Base-by-base conservation (phyloP, 1,140 invertebrate species). In the Limonius californicus region DNA sequence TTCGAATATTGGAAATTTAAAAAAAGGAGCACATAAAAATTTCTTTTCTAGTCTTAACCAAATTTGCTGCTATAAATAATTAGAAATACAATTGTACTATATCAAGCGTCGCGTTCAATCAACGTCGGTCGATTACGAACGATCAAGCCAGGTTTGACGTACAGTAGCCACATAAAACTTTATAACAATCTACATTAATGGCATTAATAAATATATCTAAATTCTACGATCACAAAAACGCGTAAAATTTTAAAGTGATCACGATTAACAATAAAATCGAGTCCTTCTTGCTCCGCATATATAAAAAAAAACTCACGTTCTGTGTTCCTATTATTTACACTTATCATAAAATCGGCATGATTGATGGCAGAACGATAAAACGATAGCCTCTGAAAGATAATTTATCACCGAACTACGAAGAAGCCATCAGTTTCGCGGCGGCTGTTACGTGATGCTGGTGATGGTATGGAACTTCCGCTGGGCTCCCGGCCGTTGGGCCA, bases 361-460 rank as follows among this genome's bases (percentile, higher is more conserved):
- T 2, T 45, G 9, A 27, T 27, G 23, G 23, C 23, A 27, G 9
- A 27, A 27, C 23, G 9, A 27, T 4, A 27, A 3, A 27, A 27
- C 3, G 9, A 27, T 27, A 27, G 23, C 23, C 23, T 27, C 23
- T 27, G 9, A 27, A 39, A 39, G n/a, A 39, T 39, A 39, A 12
- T 18, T 18, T 14, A 45, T 7, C 14, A 54, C 14, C 3, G 2
- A 8, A 61, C 59, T 86, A 90, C 68, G 88, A 89, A n/a, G 88
- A 89, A 1, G 89, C 88, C 81, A 90, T 87, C 56, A 90, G 77
- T 70, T 90, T 90, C 15, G 89, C 88, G 42, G 88, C 86, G 42
- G 88, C 87, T 14, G 88, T 89, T 32, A 90, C 88, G 77, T 89
- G 89, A 70, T 89, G 87, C 72, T 90, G 89, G 75, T 90, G 89